Percentiles rank a stretch among this genome's conserved stretches.
Conservation (phyloP, 2,113 vertebrate species). For the Rhinoderma darwinii region DNA sequence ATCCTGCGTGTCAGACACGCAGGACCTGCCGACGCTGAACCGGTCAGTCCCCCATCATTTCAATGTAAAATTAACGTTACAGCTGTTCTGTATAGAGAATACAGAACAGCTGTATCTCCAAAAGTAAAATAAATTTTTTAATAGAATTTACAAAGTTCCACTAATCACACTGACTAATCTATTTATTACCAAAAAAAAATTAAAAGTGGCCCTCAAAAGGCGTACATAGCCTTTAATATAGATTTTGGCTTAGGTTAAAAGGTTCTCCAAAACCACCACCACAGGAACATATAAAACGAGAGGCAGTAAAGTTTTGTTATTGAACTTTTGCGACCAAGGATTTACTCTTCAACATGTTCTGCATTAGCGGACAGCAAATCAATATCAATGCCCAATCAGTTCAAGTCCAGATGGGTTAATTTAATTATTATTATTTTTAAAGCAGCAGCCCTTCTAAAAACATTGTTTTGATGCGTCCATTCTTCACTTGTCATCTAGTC, state of each 20-base stretch:
- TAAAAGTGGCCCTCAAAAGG: too few species aligned
- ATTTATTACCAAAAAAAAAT: too few species aligned
- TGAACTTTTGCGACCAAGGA: background rate
- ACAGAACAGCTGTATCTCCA: too few species aligned
- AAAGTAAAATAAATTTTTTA: too few species aligned
- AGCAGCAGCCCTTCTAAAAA: background rate
- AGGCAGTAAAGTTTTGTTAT: background rate
- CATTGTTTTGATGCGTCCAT: background rate
- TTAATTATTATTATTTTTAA: background rate
- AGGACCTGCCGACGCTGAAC: too few species aligned
- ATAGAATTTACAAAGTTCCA: too few species aligned
- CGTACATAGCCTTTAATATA: too few species aligned
- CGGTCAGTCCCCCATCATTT: too few species aligned
- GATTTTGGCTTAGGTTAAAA: constrained; percentile 17
- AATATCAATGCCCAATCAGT: background rate
- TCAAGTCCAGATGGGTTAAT: background rate
- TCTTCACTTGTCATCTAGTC: background rate
- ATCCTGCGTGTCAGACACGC: too few species aligned
- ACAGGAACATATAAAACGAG: background rate
- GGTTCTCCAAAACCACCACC: background rate
- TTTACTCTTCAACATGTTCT: background rate
- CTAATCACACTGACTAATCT: too few species aligned
- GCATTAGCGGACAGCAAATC: background rate
- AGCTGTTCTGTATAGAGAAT: too few species aligned
- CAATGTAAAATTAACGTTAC: too few species aligned